A percentile compares a stretch with the other conserved stretches of the same genome.
phyloP scores from a whole-genome alignment of 53 echinoderm and acorn worm genomes.

The Holothuria scabra region DNA sequence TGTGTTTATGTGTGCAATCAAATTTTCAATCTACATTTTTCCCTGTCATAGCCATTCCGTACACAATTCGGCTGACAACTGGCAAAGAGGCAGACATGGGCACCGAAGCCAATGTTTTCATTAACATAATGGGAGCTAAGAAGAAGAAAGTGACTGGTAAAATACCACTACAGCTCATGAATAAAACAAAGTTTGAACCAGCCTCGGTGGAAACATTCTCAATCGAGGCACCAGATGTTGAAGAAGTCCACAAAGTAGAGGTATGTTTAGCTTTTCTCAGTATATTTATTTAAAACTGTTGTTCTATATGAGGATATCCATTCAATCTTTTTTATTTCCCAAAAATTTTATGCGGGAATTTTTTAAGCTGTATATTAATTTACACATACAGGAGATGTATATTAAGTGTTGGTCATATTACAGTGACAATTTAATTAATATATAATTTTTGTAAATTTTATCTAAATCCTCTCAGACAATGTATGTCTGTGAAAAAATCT shows the following conservation, averaged over 20 bases:
- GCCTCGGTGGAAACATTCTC: constrained; percentile 94
- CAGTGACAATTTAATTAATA: too few relatives aligned
- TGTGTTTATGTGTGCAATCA: not conserved
- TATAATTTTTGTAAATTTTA: too few relatives aligned
- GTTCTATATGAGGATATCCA: too few relatives aligned
- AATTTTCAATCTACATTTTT: not conserved
- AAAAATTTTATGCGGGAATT: too few relatives aligned
- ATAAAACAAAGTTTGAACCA: constrained; percentile 80
- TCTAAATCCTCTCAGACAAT: too few relatives aligned
- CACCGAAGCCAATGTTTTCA: constrained; percentile 86
- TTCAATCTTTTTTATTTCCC: too few relatives aligned
- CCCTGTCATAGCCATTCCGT: constrained; percentile 77
- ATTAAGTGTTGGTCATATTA: too few relatives aligned
- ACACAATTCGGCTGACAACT: constrained; percentile 84
- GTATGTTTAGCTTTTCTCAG: constrained; percentile 35
- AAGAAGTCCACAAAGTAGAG: constrained; percentile 92
- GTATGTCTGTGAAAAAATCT: too few relatives aligned
- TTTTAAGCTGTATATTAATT: too few relatives aligned
- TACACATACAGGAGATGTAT: too few relatives aligned
- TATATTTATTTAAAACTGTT: too few relatives aligned
- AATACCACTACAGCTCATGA: constrained; percentile 86
- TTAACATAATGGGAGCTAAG: constrained; percentile 87
- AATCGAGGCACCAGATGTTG: constrained; percentile 88
- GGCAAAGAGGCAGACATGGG: constrained; percentile 92
- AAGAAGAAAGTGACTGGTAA: constrained; percentile 88